phyloP scores from a whole-genome alignment of 2,888 invertebrate genomes.

The Pinctada fucata region DNA sequence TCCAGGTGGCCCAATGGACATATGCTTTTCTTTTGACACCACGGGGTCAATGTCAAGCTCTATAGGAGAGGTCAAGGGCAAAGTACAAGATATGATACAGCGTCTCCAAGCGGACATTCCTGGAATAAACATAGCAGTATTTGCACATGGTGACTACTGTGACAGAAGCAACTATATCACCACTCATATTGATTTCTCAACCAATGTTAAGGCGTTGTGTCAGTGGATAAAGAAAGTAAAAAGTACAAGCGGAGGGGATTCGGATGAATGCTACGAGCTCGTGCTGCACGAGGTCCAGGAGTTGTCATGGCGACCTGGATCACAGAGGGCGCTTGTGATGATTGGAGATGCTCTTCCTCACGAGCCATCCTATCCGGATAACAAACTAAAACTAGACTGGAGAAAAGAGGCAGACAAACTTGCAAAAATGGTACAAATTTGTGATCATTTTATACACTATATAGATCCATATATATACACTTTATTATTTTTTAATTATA shows the following conservation, averaged over 20 bases:
- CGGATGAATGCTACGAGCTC: constrained; percentile 73
- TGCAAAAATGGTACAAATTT: constrained; percentile 45
- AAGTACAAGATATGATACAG: constrained; percentile 67
- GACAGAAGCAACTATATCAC: constrained; percentile 56
- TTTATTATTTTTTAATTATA: not conserved
- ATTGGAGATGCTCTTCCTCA: constrained; percentile 73
- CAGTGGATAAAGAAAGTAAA: constrained; percentile 58
- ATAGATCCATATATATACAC: not conserved
- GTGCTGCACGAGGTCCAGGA: constrained; percentile 68
- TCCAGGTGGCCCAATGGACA: constrained; percentile 62
- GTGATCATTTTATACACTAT: not conserved
- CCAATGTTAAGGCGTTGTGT: constrained; percentile 45
- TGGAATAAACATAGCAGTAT: constrained; percentile 67
- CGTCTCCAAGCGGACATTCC: constrained; percentile 72
- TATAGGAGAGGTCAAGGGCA: constrained; percentile 59
- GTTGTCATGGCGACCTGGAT: constrained; percentile 70
- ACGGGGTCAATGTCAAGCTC: constrained; percentile 66
- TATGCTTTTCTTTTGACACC: constrained; percentile 70
- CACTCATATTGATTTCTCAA: constrained; percentile 51
- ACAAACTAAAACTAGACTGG: constrained; percentile 68
- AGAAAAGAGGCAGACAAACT: constrained; percentile 58
- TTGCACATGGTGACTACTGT: constrained; percentile 75
- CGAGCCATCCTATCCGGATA: constrained; percentile 54
- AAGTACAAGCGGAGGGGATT: constrained; percentile 70
- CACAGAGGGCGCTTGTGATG: constrained; percentile 70